Evolutionary conservation across 2,888 invertebrate genomes (phyloP).

Genomic region (Ferrisia virgata): DNA sequence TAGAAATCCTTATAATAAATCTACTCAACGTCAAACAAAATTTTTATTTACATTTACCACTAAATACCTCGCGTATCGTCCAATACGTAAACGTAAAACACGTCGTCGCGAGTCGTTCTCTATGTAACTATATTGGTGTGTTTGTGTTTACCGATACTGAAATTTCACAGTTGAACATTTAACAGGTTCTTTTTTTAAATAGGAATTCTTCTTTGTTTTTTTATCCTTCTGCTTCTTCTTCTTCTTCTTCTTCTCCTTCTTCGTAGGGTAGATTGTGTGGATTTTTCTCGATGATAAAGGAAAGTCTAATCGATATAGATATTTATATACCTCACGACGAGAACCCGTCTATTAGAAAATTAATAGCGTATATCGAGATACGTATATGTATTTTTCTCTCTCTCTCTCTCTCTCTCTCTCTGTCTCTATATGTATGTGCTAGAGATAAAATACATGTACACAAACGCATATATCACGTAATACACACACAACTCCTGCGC

Average conservation of each 20-base stretch:
- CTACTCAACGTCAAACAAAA: conserved; percentile 23
- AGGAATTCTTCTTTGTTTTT: too few species aligned
- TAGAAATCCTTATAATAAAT: conserved; percentile 22
- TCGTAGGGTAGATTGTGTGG: not conserved
- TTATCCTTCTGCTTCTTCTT: too few species aligned
- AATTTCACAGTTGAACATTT: not conserved
- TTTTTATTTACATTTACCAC: conserved; percentile 15
- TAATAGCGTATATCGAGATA: not conserved
- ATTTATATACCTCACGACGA: not conserved
- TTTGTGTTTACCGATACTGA: not conserved
- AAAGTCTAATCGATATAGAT: not conserved
- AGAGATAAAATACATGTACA: not conserved
- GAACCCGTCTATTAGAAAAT: not conserved
- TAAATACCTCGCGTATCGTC: conserved; percentile 24
- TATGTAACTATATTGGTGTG: too few species aligned
- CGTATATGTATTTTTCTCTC: not conserved
- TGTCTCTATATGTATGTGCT: too few species aligned
- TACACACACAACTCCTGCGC: not conserved
- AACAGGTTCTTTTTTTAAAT: not conserved
- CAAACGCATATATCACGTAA: not conserved
- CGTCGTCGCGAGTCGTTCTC: not conserved
- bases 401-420: too few species aligned
- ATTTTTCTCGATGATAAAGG: not conserved
- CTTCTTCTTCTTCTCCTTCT: too few species aligned
- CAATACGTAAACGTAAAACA: not conserved